These are phyloP conservation scores for Drosophila pullipes DNA, from an alignment of 2,888 invertebrate species.

Conservation along the genomic window DNA sequence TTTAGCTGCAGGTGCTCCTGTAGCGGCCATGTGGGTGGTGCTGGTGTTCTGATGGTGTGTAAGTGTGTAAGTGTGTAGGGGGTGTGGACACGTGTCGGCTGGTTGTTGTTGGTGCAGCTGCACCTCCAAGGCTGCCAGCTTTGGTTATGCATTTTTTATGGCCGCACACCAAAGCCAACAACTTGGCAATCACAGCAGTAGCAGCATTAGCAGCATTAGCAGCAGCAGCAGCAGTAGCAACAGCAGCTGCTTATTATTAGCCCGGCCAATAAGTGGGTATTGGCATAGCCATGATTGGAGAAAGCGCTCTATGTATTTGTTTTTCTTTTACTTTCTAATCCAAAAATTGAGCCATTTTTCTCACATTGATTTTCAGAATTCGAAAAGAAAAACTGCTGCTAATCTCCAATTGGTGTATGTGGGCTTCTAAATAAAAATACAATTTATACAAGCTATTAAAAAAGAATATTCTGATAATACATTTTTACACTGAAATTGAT, in stretches of 20 bases:
- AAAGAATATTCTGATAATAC: background rate
- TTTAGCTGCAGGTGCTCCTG: constrained; percentile 5
- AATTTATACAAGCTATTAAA: background rate
- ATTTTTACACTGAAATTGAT: background rate
- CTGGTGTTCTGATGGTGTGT: background rate
- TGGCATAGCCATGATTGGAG: background rate
- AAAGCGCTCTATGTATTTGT: background rate
- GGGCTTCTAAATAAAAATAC: background rate
- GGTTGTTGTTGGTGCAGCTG: constrained; percentile 3
- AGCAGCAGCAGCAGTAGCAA: background rate
- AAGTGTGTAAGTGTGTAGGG: background rate
- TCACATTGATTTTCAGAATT: background rate
- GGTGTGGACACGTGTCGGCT: constrained; percentile 44
- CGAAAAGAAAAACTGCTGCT: background rate
- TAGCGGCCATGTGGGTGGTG: background rate
- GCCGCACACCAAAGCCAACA: constrained; percentile 53
- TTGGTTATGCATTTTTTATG: constrained; percentile 62
- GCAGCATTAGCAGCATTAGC: background rate
- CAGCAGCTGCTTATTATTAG: constrained; percentile 2
- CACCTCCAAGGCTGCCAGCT: constrained; percentile 18
- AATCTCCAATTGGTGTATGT: background rate
- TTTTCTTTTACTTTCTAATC: background rate
- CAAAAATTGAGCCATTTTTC: background rate
- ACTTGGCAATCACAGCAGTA: constrained; percentile 53
- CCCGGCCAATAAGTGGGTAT: constrained; percentile 44